Conservation (phyloP, 2,113 vertebrate species). For the Ondatra zibethicus region DNA sequence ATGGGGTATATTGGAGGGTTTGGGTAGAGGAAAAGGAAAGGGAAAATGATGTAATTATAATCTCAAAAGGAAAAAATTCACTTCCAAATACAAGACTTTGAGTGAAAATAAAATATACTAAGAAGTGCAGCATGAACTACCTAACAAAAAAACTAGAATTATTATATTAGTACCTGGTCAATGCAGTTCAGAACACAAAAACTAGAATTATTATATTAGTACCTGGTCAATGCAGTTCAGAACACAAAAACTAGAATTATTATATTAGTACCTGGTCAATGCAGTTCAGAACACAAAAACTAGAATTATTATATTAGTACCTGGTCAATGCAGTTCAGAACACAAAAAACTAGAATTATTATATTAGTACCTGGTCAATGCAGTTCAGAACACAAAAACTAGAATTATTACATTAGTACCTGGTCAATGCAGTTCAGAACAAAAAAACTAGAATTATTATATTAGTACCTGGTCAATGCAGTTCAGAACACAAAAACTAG, state of each 20-base stretch:
- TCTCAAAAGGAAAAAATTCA: background rate
- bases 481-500: background rate
- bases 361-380: background rate
- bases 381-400: constrained; percentile 16
- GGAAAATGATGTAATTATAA: background rate
- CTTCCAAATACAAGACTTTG: background rate
- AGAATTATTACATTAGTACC: background rate
- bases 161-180: background rate
- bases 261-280: background rate
- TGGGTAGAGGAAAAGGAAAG: background rate
- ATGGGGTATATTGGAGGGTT: no score
- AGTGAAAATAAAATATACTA: background rate
- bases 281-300: constrained; percentile 3
- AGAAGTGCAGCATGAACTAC: background rate
- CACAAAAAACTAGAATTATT: constrained; percentile 13
- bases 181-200: background rate
- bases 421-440: background rate
- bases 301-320: background rate
- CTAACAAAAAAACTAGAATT: constrained; percentile 4
- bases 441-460: constrained; percentile 5
- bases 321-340: background rate
- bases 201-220: background rate
- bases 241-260: constrained; percentile 18
- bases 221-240: background rate
- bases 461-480: background rate